Percentiles rank a stretch among this genome's conserved stretches.
These are phyloP conservation scores for Sminthurinus signatus DNA, from an alignment of 1,140 invertebrate species.

Conservation along the genomic window DNA sequence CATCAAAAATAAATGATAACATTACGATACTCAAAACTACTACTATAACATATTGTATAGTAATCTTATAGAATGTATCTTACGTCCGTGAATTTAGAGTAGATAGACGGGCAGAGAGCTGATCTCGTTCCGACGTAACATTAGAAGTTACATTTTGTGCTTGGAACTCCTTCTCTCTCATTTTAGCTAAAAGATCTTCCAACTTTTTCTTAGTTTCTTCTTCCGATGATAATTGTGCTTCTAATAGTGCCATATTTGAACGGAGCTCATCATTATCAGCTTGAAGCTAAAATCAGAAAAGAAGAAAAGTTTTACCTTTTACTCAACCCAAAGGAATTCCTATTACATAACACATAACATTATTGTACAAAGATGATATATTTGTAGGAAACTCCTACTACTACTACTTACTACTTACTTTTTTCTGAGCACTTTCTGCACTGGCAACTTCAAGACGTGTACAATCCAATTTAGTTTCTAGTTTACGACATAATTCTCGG, in stretches of 20 bases:
- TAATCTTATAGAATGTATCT: too few species aligned
- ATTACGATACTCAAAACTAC: too few species aligned
- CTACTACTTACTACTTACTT: too few species aligned
- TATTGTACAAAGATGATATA: too few species aligned
- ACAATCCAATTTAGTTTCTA: constrained; percentile 31
- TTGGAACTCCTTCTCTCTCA: constrained; percentile 27
- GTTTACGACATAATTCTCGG: constrained; percentile 16
- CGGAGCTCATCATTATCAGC: constrained; percentile 32
- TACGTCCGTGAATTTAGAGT: constrained; percentile 26
- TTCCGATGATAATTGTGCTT: constrained; percentile 15
- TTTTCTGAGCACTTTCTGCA: constrained; percentile 25
- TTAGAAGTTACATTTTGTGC: constrained; percentile 3
- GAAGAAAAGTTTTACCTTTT: too few species aligned
- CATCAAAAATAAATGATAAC: neutral
- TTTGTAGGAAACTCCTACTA: too few species aligned
- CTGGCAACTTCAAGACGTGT: constrained; percentile 24
- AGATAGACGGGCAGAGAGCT: constrained; percentile 14
- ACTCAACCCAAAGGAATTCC: too few species aligned
- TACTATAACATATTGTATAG: too few species aligned
- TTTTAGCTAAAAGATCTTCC: constrained; percentile 20
- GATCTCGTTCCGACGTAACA: constrained; percentile 21
- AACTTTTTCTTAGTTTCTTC: constrained; percentile 6
- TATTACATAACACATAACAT: neutral
- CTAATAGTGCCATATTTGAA: constrained; percentile 5
- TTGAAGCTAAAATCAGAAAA: constrained; percentile 23